Evolutionary conservation across 2,888 invertebrate genomes (phyloP).

Genomic region (Serripes groenlandicus): DNA sequence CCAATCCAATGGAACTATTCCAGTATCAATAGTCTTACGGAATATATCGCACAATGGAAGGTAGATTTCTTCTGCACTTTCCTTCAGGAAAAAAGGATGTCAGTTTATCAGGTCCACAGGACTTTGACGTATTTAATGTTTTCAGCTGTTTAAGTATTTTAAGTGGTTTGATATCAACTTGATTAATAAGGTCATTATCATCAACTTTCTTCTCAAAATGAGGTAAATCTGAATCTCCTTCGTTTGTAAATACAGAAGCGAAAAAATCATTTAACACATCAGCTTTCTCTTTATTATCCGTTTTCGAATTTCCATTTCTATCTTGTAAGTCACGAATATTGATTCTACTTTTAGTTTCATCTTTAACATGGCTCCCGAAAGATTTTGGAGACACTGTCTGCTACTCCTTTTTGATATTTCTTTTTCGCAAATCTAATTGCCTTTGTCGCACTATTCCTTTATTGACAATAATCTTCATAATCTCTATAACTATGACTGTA

Average conservation of each 20-base stretch:
- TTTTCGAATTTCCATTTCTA: slow-evolving; percentile 9
- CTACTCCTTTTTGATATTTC: slow-evolving; percentile 7
- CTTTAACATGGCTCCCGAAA: slow-evolving; percentile 35
- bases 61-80: slow-evolving; percentile 21
- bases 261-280: slow-evolving; percentile 32
- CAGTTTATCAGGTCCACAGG: slow-evolving; percentile 34
- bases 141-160: slow-evolving; percentile 30
- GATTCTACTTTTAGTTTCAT: slow-evolving; percentile 23
- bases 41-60: slow-evolving; percentile 12
- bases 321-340: slow-evolving; percentile 19
- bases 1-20: slow-evolving; percentile 27
- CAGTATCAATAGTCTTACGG: slow-evolving; percentile 12
- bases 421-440: slow-evolving; percentile 12
- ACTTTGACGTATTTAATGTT: slow-evolving; percentile 8
- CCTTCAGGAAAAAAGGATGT: slow-evolving; percentile 21
- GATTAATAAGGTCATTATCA: background rate
- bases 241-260: slow-evolving; percentile 27
- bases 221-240: slow-evolving; percentile 18
- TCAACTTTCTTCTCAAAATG: slow-evolving; percentile 17
- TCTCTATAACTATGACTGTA: slow-evolving; percentile 26
- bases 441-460: slow-evolving; percentile 29
- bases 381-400: slow-evolving; percentile 12
- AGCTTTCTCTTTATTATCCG: slow-evolving; percentile 36
- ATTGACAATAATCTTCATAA: slow-evolving; percentile 15
- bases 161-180: slow-evolving; percentile 14